phyloP scores from a whole-genome alignment of 2,888 invertebrate genomes.

The Chrysotoxum bicinctum region DNA sequence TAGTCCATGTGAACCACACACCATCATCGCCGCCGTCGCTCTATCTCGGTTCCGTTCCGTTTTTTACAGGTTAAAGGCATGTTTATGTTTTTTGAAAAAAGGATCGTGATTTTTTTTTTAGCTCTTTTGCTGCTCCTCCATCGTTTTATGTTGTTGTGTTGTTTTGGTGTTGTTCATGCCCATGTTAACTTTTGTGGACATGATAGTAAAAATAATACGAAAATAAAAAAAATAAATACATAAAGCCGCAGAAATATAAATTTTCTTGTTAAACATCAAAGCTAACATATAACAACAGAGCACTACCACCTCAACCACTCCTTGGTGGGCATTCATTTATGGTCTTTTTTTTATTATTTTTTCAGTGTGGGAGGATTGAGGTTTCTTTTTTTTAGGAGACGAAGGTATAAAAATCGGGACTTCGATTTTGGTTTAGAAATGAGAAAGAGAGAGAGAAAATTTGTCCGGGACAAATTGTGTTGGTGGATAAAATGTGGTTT shows the following conservation, averaged over 20 bases:
- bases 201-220: slow-evolving; percentile 54
- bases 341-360: background rate
- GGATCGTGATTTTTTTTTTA: slow-evolving; percentile 59
- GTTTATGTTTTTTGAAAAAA: slow-evolving; percentile 21
- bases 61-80: slow-evolving; percentile 13
- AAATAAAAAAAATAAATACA: background rate
- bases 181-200: slow-evolving; percentile 69
- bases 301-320: slow-evolving; percentile 17
- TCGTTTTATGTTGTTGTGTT: slow-evolving; percentile 38
- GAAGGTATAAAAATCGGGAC: slow-evolving; percentile 10
- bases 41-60: slow-evolving; percentile 5
- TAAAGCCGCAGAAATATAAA: slow-evolving; percentile 62
- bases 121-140: slow-evolving; percentile 1
- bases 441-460: slow-evolving; percentile 35
- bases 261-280: slow-evolving; percentile 69
- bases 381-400: background rate
- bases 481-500: slow-evolving; percentile 12
- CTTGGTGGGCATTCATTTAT: slow-evolving; percentile 33
- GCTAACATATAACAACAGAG: slow-evolving; percentile 53
- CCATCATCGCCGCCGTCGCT: slow-evolving; percentile 21
- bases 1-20: slow-evolving; percentile 45
- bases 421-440: slow-evolving; percentile 29
- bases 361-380: slow-evolving; percentile 31
- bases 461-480: slow-evolving; percentile 52
- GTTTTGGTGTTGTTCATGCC: slow-evolving; percentile 61